Evolutionary conservation across 2,797 vertebrate species (phyloP), one percentile per base, ranked within the genome.

Genomic region (Enteromius fasciolatus): DNA sequence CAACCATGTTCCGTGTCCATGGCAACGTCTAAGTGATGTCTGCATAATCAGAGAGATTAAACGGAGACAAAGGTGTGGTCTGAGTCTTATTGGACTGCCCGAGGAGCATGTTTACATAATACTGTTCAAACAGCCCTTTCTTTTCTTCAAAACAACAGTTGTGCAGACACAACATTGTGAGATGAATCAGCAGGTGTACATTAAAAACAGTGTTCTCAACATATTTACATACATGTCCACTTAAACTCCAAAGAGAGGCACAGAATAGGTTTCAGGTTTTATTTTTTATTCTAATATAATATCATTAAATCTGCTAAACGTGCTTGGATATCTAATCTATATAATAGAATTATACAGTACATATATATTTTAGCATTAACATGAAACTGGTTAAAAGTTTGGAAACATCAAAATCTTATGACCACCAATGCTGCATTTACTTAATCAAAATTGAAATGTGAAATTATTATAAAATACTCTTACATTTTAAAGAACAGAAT

Each of bases 41-140:
- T 87, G 89, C 87, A 90, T 89, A 90, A 90, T 91, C 85, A 87
- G 78, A 76, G 83, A 81, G 87, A 87, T 85, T 87, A 89, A 89
- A 87, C 46, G 70, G 80, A 85, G 85, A 86, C 79, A 44, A 78
- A 82, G 83, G 84, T 84, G 82, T 80, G 85, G 81, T 78, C 78
- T 85, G 85, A 41, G 73, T 81, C 80, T 85, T 80, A 85, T 73
- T 80, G 84, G 83, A 70, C 50, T 20, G 78, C 76, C 48, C 15
- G 12, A 72, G 61, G 81, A 82, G 64, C 78, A 44, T 85, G 85
- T 88, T 88, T 86, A 85, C 83, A 88, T 85, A 81, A 72, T 73
- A 63, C 78, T 74, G 54, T 79, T 82, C 50, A 86, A 83, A 84
- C 77, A 84, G 44, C 18, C 48, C 59, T 81, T 82, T 69, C 52